Base-by-base conservation (phyloP, 1,140 invertebrate species). In the Sitodiplosis mosellana region DNA sequence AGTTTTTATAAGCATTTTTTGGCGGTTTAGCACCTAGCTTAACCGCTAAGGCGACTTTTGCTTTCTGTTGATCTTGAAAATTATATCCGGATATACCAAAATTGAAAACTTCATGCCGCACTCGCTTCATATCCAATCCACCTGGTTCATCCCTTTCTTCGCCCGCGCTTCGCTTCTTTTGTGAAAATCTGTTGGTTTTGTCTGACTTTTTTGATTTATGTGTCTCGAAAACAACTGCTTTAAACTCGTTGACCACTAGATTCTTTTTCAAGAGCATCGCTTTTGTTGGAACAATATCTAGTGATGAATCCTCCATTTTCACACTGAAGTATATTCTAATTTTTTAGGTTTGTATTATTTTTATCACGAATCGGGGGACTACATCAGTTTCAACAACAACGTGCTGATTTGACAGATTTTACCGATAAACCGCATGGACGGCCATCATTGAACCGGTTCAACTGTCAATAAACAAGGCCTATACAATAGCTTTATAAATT, bases 41-140 rank as follows among this genome's bases (percentile, higher is more conserved):
- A 20, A 80, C 64, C 10, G 74, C 68, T 18, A 77, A 61, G 19
- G 69, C 70, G 19, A 74, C 62, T 58, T 77, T 73, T 46, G 74
- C 73, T 61, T 73, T 61, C 38, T 66, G 61, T 51, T 75, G 73
- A 48, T 72, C 70, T 34, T 61, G 55, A n/a, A 67, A 62, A 15
- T 70, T 60, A 12, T 78, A 69, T 41, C 76, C 76, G 44, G 70
- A 69, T 52, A 75, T 75, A 43, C 72, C 77, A 57, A 80, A 78
- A 51, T 76, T 78, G 33, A 79, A 67, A 6, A 81, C 64, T 53
- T 81, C 78, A 55, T 72, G 67, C 46, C 72, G 67, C 0, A 69
- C 63, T 47, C 59, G 68, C 42, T 76, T 75, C 51, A 79, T 76
- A 50, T 76, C 70, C 19, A 72, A 63, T 51, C 67, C 65, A 15